phyloP scores from a whole-genome alignment of 2,797 vertebrate species.

The Ispidina picta region DNA sequence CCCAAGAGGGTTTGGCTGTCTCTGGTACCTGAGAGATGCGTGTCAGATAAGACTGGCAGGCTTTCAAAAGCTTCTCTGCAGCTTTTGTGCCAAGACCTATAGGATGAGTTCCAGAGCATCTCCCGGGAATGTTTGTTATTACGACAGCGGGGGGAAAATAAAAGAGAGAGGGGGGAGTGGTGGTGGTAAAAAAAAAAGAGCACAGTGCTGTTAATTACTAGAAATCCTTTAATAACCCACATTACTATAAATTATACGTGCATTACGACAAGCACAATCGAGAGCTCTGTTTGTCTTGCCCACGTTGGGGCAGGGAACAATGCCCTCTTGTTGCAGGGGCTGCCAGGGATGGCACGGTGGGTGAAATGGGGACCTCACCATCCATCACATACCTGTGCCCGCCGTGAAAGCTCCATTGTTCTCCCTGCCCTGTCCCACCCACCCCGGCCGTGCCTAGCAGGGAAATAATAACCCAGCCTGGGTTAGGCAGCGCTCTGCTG shows the following conservation, averaged over 20 bases:
- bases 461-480: neutral
- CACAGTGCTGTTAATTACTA: slow-evolving; percentile 65
- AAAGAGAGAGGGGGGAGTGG: neutral
- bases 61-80: slow-evolving; percentile 22
- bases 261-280: slow-evolving; percentile 63
- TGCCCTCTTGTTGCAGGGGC: slow-evolving; percentile 50
- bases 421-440: neutral
- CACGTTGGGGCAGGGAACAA: slow-evolving; percentile 42
- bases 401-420: slow-evolving; percentile 28
- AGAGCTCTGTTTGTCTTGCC: slow-evolving; percentile 62
- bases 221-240: slow-evolving; percentile 75
- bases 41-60: slow-evolving; percentile 31
- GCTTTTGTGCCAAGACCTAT: slow-evolving; percentile 57
- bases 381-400: slow-evolving; percentile 45
- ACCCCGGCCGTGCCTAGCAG: no score
- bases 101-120: slow-evolving; percentile 70
- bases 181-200: neutral
- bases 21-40: slow-evolving; percentile 5
- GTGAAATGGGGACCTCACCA: neutral
- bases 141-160: neutral
- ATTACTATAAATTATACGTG: slow-evolving; percentile 68
- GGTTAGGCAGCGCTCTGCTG: neutral
- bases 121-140: slow-evolving; percentile 63
- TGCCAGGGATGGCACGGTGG: slow-evolving; percentile 6
- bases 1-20: slow-evolving; percentile 22